Base-by-base conservation (phyloP, 2,888 invertebrate genomes). In the Agrotis ipsilon region DNA sequence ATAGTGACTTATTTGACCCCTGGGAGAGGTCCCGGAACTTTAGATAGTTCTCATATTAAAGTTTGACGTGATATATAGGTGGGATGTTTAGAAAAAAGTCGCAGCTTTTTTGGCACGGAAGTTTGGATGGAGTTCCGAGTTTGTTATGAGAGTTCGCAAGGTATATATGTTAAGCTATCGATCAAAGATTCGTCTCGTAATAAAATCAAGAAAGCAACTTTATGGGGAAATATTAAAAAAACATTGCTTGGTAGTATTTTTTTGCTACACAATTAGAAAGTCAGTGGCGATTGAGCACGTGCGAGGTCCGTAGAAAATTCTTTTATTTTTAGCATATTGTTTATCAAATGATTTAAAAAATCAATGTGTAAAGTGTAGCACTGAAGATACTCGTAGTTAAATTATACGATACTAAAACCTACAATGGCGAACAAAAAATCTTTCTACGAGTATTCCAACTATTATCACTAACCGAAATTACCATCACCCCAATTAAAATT, bases 1-100 rank as follows among this genome's bases (percentile, higher is more conserved):
- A 80, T 77, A 84, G 64, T 91, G 92, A 94, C 92, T 94, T 94
- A 94, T 94, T 90, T 90, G 93, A 91, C 95, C 94, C 95, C 84
- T 80, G 95, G 94, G 95, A 94, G 74, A 82, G 52, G 61, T 61
- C 62, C 82, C 82, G 84, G 85, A 84, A 86, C 86, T 80, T 74
- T 69, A 72, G 71, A 79, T 84, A 84, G 83, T 88, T 88, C 88
- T 81, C 87, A 86, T 90, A 88, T 88, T 90, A 87, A 89, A 88
- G 86, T 72, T 84, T 83, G 86, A 82, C 86, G 68, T 88, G 89
- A 92, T 91, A 87, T 92, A 92, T 89, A 81, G 72, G 58, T 82
- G 65, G 83, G 84, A 82, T 72, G 76, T 45, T 43, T 39, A 16
- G 60, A 75, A 81, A 88, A 88, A 87, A 84, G 62, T 39, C 9